Conservation (phyloP, 2,113 vertebrate species). For the Terrapene triunguis region DNA sequence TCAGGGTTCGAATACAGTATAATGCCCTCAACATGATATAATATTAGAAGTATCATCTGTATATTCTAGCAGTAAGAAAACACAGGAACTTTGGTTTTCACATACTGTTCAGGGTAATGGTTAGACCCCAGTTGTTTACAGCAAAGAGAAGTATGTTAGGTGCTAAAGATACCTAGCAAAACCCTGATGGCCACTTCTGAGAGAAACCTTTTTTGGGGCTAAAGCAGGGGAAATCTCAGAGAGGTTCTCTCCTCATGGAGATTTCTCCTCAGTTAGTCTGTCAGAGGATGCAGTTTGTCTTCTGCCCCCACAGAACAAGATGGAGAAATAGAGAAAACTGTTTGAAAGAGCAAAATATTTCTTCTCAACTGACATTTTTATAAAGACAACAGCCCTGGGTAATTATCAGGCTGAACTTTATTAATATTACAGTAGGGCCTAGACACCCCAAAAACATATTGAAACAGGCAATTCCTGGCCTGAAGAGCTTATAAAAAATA, state of each 20-base stretch:
- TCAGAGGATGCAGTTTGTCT: fast-evolving
- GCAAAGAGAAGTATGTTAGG: neutral
- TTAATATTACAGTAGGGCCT: neutral
- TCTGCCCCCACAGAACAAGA: neutral
- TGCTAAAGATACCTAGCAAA: fast-evolving
- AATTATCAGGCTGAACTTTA: neutral
- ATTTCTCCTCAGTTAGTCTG: neutral
- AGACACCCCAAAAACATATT: fast-evolving
- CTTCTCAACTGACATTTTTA: neutral
- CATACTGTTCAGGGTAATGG: fast-evolving
- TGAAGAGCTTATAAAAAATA: neutral
- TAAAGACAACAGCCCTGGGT: fast-evolving
- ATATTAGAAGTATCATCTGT: fast-evolving
- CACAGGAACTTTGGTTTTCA: fast-evolving
- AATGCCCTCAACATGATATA: neutral
- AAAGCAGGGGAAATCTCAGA: too few relatives aligned
- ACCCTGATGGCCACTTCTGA: fast-evolving
- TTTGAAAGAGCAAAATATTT: neutral
- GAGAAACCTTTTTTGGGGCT: neutral
- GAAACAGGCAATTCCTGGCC: neutral
- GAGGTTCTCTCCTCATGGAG: neutral
- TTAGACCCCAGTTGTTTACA: neutral
- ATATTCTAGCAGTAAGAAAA: neutral
- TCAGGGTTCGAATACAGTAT: fast-evolving
- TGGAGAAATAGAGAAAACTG: neutral